Percentiles rank a stretch among this genome's conserved stretches.
These are phyloP conservation scores for Daubentonia madagascariensis DNA, from an alignment of 2,113 vertebrate species.

Conservation along the genomic window DNA sequence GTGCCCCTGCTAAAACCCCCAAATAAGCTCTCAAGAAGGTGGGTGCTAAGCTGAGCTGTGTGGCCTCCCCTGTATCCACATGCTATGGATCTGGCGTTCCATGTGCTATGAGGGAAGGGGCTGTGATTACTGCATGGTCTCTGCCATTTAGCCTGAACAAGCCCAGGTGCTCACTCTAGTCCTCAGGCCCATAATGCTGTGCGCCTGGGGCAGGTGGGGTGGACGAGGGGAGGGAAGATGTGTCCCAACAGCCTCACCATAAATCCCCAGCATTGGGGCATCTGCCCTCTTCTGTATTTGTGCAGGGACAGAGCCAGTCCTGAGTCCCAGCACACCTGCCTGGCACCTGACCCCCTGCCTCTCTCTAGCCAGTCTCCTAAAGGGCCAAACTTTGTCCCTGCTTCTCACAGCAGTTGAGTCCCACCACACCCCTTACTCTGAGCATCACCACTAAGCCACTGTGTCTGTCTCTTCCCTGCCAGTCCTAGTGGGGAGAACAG, in stretches of 20 bases:
- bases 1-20: too few species aligned
- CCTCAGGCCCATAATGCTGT: too few species aligned
- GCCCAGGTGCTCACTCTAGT: rapidly evolving
- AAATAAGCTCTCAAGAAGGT: background rate
- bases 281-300: background rate
- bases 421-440: background rate
- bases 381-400: background rate
- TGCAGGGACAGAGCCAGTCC: background rate
- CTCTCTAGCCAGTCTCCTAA: background rate
- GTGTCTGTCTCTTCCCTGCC: background rate
- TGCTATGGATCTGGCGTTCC: rapidly evolving
- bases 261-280: background rate
- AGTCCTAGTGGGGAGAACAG: rapidly evolving
- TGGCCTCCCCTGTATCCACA: rapidly evolving
- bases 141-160: background rate
- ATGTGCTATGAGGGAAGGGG: rapidly evolving
- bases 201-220: background rate
- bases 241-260: background rate
- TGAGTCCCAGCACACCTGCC: background rate
- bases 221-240: rapidly evolving
- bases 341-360: rapidly evolving
- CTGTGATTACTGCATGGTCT: background rate
- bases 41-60: background rate
- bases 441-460: background rate
- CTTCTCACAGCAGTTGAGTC: background rate